phyloP scores from a whole-genome alignment of 2,797 vertebrate genomes.

The Leptatherina wallacei region DNA sequence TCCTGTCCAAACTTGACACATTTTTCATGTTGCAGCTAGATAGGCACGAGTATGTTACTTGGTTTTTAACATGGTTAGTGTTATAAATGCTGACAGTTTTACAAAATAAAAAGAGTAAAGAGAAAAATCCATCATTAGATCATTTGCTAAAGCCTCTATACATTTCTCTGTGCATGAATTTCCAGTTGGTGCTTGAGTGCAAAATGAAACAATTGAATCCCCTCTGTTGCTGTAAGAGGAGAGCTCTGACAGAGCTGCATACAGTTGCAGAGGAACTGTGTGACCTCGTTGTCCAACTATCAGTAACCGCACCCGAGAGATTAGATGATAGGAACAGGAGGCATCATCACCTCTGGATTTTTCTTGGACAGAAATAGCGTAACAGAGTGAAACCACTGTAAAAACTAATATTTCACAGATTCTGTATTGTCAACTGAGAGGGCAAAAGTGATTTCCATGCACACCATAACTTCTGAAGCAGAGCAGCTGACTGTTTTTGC shows the following conservation, averaged over 20 bases:
- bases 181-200: neutral
- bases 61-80: constrained; percentile 18
- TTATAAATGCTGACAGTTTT: neutral
- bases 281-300: constrained; percentile 36
- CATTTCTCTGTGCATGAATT: neutral
- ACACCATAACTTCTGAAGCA: constrained; percentile 34
- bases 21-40: constrained; percentile 16
- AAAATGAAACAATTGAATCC: neutral
- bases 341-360: constrained; percentile 24
- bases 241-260: neutral
- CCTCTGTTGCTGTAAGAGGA: neutral
- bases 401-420: constrained; percentile 40
- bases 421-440: constrained; percentile 32
- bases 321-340: constrained; percentile 22
- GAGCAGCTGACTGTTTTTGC: constrained; percentile 40
- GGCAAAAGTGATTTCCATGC: constrained; percentile 35
- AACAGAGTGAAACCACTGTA: constrained; percentile 4
- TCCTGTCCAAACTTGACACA: constrained; percentile 3
- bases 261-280: constrained; percentile 1
- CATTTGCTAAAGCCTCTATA: neutral
- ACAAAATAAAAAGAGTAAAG: neutral
- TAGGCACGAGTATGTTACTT: constrained; percentile 1
- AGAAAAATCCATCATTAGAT: neutral
- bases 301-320: constrained; percentile 39
- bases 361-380: constrained; percentile 29